phyloP scores from a whole-genome alignment of 2,888 invertebrate genomes.

The Petrolisthes manimaculis region DNA sequence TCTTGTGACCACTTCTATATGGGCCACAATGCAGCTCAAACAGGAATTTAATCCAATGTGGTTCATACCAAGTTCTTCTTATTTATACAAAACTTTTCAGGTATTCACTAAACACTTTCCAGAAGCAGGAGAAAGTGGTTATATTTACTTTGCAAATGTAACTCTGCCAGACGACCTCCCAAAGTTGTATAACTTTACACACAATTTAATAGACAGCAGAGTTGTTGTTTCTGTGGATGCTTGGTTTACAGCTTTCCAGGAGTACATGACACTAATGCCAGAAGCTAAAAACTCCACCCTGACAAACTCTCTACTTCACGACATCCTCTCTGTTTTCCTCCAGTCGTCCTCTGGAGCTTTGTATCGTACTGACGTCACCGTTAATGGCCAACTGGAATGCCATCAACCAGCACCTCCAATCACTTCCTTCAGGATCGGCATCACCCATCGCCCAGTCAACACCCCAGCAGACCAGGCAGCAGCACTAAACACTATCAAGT shows the following conservation, averaged over 20 bases:
- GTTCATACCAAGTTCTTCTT: conserved; percentile 63
- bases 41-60: conserved; percentile 70
- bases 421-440: conserved; percentile 65
- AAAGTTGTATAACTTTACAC: conserved; percentile 68
- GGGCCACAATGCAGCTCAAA: conserved; percentile 68
- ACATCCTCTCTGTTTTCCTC: conserved; percentile 52
- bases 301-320: conserved; percentile 38
- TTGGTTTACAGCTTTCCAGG: conserved; percentile 56
- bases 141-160: conserved; percentile 69
- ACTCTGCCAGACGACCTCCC: conserved; percentile 70
- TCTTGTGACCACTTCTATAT: conserved; percentile 69
- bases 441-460: conserved; percentile 74
- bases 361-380: conserved; percentile 79
- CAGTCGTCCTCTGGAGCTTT: conserved; percentile 74
- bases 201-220: conserved; percentile 66
- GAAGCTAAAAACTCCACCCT: conserved; percentile 35
- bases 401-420: conserved; percentile 76
- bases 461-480: conserved; percentile 75
- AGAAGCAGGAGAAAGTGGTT: conserved; percentile 67
- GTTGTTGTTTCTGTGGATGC: conserved; percentile 55
- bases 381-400: conserved; percentile 76
- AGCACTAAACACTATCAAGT: conserved; percentile 68
- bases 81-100: conserved; percentile 67
- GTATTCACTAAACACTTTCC: conserved; percentile 68
- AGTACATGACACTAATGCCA: conserved; percentile 37